These are phyloP conservation scores for Circaetus gallicus DNA, from an alignment of 2,113 vertebrate species.

Conservation along the genomic window DNA sequence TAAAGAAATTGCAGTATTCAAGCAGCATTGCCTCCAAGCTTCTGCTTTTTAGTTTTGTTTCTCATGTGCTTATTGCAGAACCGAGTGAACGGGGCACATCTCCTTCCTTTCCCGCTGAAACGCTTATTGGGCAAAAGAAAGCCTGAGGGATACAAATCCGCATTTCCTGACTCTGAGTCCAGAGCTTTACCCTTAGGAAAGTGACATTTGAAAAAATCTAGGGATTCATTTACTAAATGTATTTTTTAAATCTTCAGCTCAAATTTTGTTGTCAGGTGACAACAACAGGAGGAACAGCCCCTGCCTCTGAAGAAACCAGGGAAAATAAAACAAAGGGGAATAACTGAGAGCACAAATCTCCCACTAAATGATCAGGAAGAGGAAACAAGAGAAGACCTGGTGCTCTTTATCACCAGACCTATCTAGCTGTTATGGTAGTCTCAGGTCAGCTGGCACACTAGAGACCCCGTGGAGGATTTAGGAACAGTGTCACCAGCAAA, in stretches of 20 bases:
- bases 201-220: neutral
- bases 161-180: neutral
- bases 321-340: neutral
- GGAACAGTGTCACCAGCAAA: neutral
- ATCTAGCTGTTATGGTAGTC: neutral
- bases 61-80: neutral
- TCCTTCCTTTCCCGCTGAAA: neutral
- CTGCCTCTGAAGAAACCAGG: neutral
- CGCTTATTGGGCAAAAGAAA: neutral
- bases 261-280: neutral
- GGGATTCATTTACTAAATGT: neutral
- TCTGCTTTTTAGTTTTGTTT: neutral
- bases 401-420: neutral
- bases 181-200: neutral
- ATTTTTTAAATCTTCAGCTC: neutral
- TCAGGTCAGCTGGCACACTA: neutral
- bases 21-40: neutral
- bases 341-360: neutral
- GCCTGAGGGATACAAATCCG: fast-evolving
- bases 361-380: neutral
- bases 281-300: neutral
- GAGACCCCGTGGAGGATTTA: fast-evolving
- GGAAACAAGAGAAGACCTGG: neutral
- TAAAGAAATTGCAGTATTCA: neutral
- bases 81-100: fast-evolving